These are phyloP conservation scores for Melanocharis versteri DNA, from an alignment of 2,113 vertebrate genomes.

Conservation along the genomic window DNA sequence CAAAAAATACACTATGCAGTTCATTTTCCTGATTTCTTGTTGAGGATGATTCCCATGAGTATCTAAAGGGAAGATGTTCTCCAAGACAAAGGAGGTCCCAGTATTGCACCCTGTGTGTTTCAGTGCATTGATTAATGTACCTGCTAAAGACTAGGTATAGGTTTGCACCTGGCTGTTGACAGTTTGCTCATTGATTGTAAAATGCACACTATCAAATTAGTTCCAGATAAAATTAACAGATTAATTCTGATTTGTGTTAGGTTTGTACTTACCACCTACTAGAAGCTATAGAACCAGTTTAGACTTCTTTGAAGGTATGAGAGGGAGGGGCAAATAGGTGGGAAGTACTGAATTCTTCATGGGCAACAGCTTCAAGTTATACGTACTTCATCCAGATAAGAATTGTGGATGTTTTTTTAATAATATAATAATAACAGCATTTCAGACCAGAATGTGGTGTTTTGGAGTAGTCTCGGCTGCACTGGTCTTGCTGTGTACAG, in stretches of 20 bases:
- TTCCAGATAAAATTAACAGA: neutral
- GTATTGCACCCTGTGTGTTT: neutral
- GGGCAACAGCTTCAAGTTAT: neutral
- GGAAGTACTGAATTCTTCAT: neutral
- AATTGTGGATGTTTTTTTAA: neutral
- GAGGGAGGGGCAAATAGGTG: neutral
- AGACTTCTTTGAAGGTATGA: neutral
- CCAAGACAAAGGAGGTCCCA: neutral
- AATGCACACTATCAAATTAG: neutral
- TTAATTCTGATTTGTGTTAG: neutral
- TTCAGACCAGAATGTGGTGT: neutral
- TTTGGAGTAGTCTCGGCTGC: neutral
- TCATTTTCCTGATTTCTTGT: neutral
- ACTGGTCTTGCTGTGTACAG: neutral
- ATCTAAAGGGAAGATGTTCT: neutral
- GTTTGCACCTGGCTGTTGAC: neutral
- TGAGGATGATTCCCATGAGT: neutral
- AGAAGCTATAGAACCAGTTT: conserved; percentile 20
- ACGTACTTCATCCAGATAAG: neutral
- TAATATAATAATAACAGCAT: neutral
- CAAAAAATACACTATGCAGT: neutral
- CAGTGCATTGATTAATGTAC: neutral
- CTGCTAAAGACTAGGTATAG: neutral
- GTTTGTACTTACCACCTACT: neutral
- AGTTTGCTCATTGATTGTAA: neutral